phyloP scores from a whole-genome alignment of 2,797 vertebrate species.

The Sebastes flavidus region DNA sequence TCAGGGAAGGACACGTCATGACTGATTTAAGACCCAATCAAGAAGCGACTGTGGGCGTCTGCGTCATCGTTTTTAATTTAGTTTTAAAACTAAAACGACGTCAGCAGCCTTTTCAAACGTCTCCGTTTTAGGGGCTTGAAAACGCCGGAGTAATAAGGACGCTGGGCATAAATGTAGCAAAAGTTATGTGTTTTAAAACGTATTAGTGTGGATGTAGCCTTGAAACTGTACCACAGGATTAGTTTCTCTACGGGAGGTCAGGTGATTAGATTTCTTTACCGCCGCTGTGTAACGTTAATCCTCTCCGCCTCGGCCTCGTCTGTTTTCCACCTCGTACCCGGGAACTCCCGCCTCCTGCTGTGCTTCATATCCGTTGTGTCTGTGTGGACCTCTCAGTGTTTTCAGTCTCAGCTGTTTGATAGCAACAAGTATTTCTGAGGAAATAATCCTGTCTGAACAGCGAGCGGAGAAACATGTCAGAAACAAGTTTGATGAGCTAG shows the following conservation, averaged over 20 bases:
- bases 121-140: too few relatives aligned
- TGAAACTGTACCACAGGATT: neutral
- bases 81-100: too few relatives aligned
- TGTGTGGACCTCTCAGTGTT: neutral
- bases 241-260: conserved; percentile 15
- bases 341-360: neutral
- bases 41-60: too few relatives aligned
- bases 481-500: neutral
- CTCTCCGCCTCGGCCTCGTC: neutral
- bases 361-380: neutral
- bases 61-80: too few relatives aligned
- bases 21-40: too few relatives aligned
- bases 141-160: too few relatives aligned
- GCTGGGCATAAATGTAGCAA: too few relatives aligned
- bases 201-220: too few relatives aligned
- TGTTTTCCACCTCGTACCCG: neutral
- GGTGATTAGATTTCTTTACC: conserved; percentile 3
- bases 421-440: neutral
- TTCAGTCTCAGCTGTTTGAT: neutral
- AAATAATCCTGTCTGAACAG: neutral
- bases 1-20: too few relatives aligned
- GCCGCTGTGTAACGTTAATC: conserved; percentile 1
- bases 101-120: too few relatives aligned
- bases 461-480: conserved; percentile 12
- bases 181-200: too few relatives aligned